These are phyloP conservation scores for Paracentrotus lividus DNA, from an alignment of 53 echinoderm and acorn worm genomes.

Conservation along the genomic window DNA sequence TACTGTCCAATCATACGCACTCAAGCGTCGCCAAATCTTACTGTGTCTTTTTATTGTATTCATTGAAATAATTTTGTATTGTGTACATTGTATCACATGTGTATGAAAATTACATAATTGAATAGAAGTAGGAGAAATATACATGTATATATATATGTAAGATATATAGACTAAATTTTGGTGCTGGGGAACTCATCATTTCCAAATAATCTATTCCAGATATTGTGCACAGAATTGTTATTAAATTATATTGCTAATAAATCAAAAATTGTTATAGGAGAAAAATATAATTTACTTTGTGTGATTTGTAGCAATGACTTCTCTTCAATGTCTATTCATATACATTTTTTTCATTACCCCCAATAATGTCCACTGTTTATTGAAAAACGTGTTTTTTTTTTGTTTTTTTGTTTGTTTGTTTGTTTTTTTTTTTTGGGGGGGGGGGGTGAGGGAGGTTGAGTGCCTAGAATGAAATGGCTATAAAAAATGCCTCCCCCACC, in stretches of 20 bases:
- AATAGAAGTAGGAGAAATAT: conserved; percentile 12
- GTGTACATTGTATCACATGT: not conserved
- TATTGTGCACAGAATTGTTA: conserved; percentile 22
- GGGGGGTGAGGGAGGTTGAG: no score
- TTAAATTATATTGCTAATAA: conserved; percentile 47
- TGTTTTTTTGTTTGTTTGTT: no score
- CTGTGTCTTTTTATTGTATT: conserved; percentile 12
- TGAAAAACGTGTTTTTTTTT: no score
- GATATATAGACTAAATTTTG: conserved; percentile 1
- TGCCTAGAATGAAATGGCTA: no score
- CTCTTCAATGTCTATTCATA: no score
- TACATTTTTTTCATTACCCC: no score
- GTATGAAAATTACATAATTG: not conserved
- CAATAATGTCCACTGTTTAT: no score
- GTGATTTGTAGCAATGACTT: no score
- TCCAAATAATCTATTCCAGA: conserved; percentile 60
- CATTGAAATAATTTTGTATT: conserved; percentile 39
- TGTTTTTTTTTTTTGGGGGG: no score
- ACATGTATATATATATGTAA: not conserved
- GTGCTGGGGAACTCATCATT: conserved; percentile 43
- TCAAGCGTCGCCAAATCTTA: not conserved
- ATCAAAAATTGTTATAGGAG: not conserved
- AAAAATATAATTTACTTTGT: no score
- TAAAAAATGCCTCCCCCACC: no score
- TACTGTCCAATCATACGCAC: conserved; percentile 8